Evolutionary conservation across 2,797 vertebrate genomes (phyloP).

Genomic region (Coluber constrictor): DNA sequence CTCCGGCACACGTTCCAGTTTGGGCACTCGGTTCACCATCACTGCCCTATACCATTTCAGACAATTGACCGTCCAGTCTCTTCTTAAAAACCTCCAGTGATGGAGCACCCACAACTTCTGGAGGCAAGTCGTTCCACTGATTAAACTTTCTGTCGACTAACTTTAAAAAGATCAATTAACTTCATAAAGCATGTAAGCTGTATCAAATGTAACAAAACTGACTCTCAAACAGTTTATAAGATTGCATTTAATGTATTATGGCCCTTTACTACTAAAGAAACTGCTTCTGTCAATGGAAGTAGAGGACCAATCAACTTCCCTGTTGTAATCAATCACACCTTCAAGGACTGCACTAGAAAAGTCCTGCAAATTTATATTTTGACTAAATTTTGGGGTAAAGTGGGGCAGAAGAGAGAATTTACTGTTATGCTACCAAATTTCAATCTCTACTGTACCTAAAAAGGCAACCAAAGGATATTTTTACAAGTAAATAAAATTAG

Average conservation of each 20-base stretch:
- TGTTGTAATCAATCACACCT: background rate
- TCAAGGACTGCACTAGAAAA: background rate
- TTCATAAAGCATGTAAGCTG: background rate
- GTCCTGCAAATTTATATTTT: background rate
- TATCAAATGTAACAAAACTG: background rate
- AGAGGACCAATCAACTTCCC: background rate
- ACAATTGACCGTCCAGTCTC: background rate
- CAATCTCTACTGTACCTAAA: background rate
- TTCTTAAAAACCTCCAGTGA: background rate
- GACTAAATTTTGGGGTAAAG: background rate
- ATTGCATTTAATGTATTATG: background rate
- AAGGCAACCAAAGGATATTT: background rate
- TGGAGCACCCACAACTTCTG: background rate
- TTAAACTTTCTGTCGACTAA: background rate
- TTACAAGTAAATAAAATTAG: background rate
- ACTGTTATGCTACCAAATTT: background rate
- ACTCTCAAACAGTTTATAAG: background rate
- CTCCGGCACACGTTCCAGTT: no score
- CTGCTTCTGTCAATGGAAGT: background rate
- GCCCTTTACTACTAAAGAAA: background rate
- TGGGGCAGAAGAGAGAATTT: background rate
- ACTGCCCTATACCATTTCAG: background rate
- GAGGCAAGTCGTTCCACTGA: background rate
- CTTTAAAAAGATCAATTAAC: background rate
- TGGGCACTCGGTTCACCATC: no score